Evolutionary conservation across 2,888 invertebrate species (phyloP).

Genomic region (Cephalotes varians): DNA sequence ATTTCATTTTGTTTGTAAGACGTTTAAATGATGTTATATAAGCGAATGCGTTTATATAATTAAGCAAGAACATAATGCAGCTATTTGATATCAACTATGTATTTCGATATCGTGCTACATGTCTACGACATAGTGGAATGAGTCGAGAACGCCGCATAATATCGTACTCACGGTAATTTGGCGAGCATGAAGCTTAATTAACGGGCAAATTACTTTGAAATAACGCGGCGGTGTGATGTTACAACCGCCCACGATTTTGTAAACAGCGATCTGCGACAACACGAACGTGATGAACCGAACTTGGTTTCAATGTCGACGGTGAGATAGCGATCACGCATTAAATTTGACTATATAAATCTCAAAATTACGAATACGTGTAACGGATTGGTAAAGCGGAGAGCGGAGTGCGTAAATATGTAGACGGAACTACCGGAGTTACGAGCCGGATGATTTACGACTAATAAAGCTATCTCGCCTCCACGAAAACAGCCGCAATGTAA

Average conservation of each 20-base stretch:
- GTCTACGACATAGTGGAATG: slow-evolving; percentile 20
- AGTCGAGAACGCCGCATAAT: slow-evolving; percentile 19
- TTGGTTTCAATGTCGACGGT: neutral
- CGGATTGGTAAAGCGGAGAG: neutral
- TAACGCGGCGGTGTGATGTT: slow-evolving; percentile 3
- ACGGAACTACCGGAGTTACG: slow-evolving; percentile 50
- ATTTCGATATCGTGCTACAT: slow-evolving; percentile 16
- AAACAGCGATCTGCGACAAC: neutral
- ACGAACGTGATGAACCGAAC: slow-evolving; percentile 3
- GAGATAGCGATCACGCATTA: neutral
- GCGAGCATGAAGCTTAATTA: slow-evolving; percentile 35
- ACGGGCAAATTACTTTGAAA: slow-evolving; percentile 41
- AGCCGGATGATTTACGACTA: slow-evolving; percentile 53
- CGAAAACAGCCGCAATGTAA: slow-evolving; percentile 30
- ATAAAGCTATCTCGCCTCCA: slow-evolving; percentile 42
- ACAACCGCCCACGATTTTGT: slow-evolving; percentile 22
- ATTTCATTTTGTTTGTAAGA: neutral
- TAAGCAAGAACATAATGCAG: slow-evolving; percentile 1
- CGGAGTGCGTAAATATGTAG: slow-evolving; percentile 24
- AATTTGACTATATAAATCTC: slow-evolving; percentile 42
- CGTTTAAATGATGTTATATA: neutral
- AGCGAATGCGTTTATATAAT: slow-evolving; percentile 15
- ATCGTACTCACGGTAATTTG: slow-evolving; percentile 30
- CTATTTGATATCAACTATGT: slow-evolving; percentile 13
- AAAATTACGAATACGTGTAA: slow-evolving; percentile 42